Conservation (phyloP, 2,888 invertebrate species). For the Leistus spinibarbis region DNA sequence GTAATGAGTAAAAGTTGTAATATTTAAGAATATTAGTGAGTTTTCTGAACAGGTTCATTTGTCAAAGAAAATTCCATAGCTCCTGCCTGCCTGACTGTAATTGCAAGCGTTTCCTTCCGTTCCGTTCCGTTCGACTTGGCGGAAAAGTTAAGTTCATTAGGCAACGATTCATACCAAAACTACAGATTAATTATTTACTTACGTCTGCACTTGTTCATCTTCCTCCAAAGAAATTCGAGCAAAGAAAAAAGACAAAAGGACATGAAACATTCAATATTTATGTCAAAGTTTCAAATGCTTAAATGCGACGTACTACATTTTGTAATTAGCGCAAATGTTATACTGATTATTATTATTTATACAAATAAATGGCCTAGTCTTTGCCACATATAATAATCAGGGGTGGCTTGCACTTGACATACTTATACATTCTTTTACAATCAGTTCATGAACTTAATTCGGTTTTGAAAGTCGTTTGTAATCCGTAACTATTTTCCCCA, state of each 20-base stretch:
- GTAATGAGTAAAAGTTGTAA: constrained; percentile 20
- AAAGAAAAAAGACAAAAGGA: background rate
- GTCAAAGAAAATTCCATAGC: constrained; percentile 23
- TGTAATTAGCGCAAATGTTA: no score
- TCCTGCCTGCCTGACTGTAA: no score
- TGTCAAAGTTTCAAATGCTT: background rate
- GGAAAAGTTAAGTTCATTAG: constrained; percentile 35
- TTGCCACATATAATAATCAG: no score
- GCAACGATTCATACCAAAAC: constrained; percentile 32
- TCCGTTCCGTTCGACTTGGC: constrained; percentile 13
- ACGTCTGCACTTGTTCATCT: background rate
- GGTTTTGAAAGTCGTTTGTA: no score
- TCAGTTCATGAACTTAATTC: no score
- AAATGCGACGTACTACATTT: no score
- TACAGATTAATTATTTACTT: constrained; percentile 37
- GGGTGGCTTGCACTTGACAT: no score
- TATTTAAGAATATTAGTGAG: constrained; percentile 30
- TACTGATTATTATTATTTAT: no score
- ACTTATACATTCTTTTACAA: no score
- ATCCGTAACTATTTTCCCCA: no score
- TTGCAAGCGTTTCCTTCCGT: constrained; percentile 24
- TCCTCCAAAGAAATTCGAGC: background rate
- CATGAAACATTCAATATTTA: background rate
- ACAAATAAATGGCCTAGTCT: no score
- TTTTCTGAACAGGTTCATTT: constrained; percentile 26